Base-by-base conservation (phyloP, 2,797 vertebrate genomes). In the Fratercula arctica region DNA sequence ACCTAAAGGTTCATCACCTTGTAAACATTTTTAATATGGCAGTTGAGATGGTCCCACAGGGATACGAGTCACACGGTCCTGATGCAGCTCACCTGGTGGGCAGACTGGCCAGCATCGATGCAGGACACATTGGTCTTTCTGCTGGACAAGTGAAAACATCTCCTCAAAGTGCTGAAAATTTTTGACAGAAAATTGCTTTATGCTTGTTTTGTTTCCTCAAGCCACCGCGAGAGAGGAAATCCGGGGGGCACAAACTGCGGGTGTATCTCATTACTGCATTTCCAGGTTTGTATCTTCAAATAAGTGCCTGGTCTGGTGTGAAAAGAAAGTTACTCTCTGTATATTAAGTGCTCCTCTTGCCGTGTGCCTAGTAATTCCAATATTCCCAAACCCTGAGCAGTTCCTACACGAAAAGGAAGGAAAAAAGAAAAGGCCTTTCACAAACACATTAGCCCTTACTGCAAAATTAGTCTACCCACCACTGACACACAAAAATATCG, bases 181-280 rank as follows among this genome's bases (percentile, higher is more conserved):
- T 95, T 77, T 39, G 50, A 73, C 54, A 77, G 24, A 72, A 72
- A 56, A 68, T 31, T 4, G 16, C 24, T 73, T 64, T 9, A 43
- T 33, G 39, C 39, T 85, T 73, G 33, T 50, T 51, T 79, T 61
- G n/a, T 28, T 77, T 67, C 16, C 29, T 33, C 28, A 63, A 48
- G 51, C 53, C 37, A 61, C 20, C 1, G 0, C 39, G 46, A 75
- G 11, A 37, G 43, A 56, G 31, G 43, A 82, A 78, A 33, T 6
- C 0, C 1, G 3, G 19, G 43, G 26, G 43, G 45, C 43, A 75
- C 28, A 64, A 64, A 53, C 37, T 2, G 1, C 0, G 2, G n/a
- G 16, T n/a, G 24, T 46, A 85, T 43, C 21, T 76, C 75, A 63
- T 76, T 76, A 70, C 35, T 76, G 46, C 18, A 82, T 35, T 18